Evolutionary conservation across 2,888 invertebrate species (phyloP), one percentile per base, ranked within the genome.

Genomic region (Protonemura montana): DNA sequence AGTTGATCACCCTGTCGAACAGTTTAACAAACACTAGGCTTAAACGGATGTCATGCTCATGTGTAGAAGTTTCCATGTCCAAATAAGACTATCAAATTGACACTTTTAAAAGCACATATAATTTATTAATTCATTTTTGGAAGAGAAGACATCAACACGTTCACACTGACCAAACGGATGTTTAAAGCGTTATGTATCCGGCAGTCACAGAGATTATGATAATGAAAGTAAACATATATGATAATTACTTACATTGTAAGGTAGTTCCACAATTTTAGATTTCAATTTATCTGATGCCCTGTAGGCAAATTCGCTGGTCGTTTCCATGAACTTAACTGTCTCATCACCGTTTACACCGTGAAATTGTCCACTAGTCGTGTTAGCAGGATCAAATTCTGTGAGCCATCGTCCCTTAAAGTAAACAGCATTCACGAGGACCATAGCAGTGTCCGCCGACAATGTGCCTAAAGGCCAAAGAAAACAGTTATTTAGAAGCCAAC

Each of bases 331-430:
- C 21, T 95, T 93, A 1, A 96, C 94, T 35, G 94, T 91, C 0
- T 95, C 93, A 0, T 92, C 92, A 0, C 91, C 91, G 21, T 91
- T 90, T 76, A 92, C 92, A 16, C 94, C 87, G 89, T 94, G 93
- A 92, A 98, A 98, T 0, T 93, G 93, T 85, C 91, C 92, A 0
- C 93, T 92, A 25, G 87, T 89, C 0, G 97, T 98, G 0, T 89
- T 42, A 0, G 89, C 89, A 0, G 92, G 89, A 29, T 95, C 90
- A 90, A 98, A 98, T 89, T 94, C 93, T 41, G 93, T 90, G 81
- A 92, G 91, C 97, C 97, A 98, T 59, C 93, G 92, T 90, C 93
- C 94, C 92, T 97, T 97, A 91, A 98, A 98, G 90, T 97, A 97
- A 25, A 98, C 93, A 0, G 97, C 97, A 90, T 97, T 98, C 0